Percentiles rank a stretch among this genome's conserved stretches.
Conservation (phyloP, 2,888 invertebrate species). For the Chelonus formosanus region DNA sequence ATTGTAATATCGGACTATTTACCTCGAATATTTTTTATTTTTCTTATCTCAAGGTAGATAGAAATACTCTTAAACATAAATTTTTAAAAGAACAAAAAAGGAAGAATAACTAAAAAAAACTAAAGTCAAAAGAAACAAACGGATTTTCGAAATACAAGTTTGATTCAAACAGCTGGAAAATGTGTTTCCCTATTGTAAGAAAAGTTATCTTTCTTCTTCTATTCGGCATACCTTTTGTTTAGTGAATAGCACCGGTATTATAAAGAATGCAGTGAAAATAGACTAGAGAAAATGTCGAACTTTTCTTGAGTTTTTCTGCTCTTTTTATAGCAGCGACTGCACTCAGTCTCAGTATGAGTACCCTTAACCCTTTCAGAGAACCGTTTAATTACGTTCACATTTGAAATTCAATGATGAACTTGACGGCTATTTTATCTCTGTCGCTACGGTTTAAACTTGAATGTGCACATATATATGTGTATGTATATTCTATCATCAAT, state of each 20-base stretch:
- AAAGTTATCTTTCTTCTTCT: too few relatives aligned
- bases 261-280: background rate
- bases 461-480: background rate
- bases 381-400: conserved; percentile 21
- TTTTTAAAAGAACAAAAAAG: too few relatives aligned
- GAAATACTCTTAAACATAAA: too few relatives aligned
- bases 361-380: conserved; percentile 1
- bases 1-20: conserved; percentile 15
- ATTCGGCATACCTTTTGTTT: background rate
- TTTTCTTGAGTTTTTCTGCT: background rate
- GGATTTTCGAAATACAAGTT: too few relatives aligned
- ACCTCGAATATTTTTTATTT: conserved; percentile 15
- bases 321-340: background rate
- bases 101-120: too few relatives aligned
- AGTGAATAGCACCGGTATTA: background rate
- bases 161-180: too few relatives aligned
- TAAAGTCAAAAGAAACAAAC: too few relatives aligned
- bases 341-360: background rate
- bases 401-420: conserved; percentile 26
- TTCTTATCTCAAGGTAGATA: background rate
- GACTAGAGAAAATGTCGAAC: background rate
- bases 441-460: background rate
- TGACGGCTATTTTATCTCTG: background rate
- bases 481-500: background rate
- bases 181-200: too few relatives aligned